Conservation (phyloP, 2,888 invertebrate genomes). For the Periphyllus acericola region DNA sequence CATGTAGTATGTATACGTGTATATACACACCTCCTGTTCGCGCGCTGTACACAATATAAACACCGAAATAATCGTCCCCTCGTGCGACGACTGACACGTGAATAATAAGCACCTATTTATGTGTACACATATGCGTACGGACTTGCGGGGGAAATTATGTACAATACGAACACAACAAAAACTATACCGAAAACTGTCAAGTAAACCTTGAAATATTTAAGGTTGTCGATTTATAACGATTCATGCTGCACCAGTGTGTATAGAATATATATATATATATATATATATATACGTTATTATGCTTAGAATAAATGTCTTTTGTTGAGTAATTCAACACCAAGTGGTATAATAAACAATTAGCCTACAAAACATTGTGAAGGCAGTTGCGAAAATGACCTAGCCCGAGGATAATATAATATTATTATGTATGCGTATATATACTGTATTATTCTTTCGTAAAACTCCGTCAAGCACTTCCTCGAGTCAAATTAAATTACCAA, state of each 20-base stretch:
- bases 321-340: slow-evolving; percentile 42
- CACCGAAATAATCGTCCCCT: neutral
- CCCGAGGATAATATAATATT: slow-evolving; percentile 32
- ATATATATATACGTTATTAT: too few relatives aligned
- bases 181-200: slow-evolving; percentile 21
- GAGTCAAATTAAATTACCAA: slow-evolving; percentile 43
- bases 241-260: slow-evolving; percentile 15
- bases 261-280: neutral
- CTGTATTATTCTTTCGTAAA: slow-evolving; percentile 37
- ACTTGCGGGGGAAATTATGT: neutral
- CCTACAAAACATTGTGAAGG: slow-evolving; percentile 42
- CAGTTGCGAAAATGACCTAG: slow-evolving; percentile 55
- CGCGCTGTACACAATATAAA: neutral
- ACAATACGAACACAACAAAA: neutral
- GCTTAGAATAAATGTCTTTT: slow-evolving; percentile 17
- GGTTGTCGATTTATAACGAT: slow-evolving; percentile 48
- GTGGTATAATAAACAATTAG: slow-evolving; percentile 50
- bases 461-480: slow-evolving; percentile 40
- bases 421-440: neutral
- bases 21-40: neutral
- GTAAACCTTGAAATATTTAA: slow-evolving; percentile 52
- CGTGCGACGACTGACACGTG: neutral
- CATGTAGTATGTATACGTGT: neutral
- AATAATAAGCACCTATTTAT: neutral
- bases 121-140: neutral